Evolutionary conservation across 2,888 invertebrate species (phyloP), one percentile per base, ranked within the genome.

Genomic region (Aproaerema taeniolella): DNA sequence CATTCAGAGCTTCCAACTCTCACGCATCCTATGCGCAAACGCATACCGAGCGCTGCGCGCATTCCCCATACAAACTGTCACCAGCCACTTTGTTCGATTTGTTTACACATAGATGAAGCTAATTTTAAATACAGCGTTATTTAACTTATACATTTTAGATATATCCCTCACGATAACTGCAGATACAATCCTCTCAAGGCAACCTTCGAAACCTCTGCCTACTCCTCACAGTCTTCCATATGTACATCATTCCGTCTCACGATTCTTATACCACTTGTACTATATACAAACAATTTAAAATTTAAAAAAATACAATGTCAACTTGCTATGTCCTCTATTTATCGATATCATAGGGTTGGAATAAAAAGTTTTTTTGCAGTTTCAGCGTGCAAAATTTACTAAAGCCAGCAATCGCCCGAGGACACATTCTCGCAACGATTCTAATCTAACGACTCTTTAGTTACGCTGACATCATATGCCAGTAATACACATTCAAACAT

Each of bases 201-300:
- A 53, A 63, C 64, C 61, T 54, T 56, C 59, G 58, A 57, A 56
- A 58, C 62, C 67, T 61, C 67, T 61, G 52, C 7, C 67, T 61
- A 52, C 7, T 53, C 58, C 67, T 71, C 68, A 68, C 76, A 74
- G 69, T 67, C 67, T 70, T 66, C 61, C 69, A 65, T 67, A 82
- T 83, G 62, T 82, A 83, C 83, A 85, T 63, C 66, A 66, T 67
- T 67, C 72, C 71, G 61, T 68, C 70, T 68, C 79, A 64, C 70
- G 67, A 68, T 67, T 70, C 75, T 80, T 75, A 72, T 78, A 79
- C 76, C 71, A 80, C 82, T 82, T 85, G 82, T 86, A 83, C 85
- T 86, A 86, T 86, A 81, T 86, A 86, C 85, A 86, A 83, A 82
- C 80, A 82, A 79, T 79, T 78, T 71, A 65, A 67, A 61, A 56